These are phyloP conservation scores for Notoglanidium macrostoma DNA, from an alignment of 2,797 vertebrate species.

Conservation along the genomic window DNA sequence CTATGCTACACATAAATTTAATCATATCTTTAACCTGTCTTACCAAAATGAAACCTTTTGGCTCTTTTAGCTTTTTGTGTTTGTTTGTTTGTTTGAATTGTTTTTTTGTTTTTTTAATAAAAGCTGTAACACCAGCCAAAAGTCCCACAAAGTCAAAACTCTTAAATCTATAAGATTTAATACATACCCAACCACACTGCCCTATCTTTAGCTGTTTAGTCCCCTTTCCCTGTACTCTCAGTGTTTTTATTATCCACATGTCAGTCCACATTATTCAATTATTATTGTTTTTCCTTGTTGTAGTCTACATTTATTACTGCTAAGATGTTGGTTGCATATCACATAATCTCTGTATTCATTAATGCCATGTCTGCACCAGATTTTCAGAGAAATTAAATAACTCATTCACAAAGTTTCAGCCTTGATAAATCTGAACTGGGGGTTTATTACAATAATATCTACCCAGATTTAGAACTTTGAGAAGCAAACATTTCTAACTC, in stretches of 20 bases:
- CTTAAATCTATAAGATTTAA: background rate
- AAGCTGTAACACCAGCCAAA: background rate
- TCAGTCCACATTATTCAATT: background rate
- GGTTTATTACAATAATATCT: background rate
- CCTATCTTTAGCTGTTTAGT: background rate
- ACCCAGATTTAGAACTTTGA: background rate
- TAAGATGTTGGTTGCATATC: background rate
- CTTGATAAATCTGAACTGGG: background rate
- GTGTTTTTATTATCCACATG: background rate
- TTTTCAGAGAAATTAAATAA: background rate
- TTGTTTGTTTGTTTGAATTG: background rate
- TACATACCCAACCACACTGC: background rate
- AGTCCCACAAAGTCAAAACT: background rate
- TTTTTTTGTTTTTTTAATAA: background rate
- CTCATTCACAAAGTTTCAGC: background rate
- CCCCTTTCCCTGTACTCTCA: background rate
- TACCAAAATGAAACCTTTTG: background rate
- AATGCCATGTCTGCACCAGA: background rate
- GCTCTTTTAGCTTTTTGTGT: background rate
- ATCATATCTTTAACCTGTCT: background rate
- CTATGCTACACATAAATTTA: background rate
- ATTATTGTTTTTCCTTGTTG: background rate
- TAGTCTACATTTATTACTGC: background rate
- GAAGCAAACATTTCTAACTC: background rate
- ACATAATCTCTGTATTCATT: background rate